Evolutionary conservation across 2,113 vertebrate genomes (phyloP), one percentile per base, ranked within the genome.

Genomic region (Steatornis caripensis): DNA sequence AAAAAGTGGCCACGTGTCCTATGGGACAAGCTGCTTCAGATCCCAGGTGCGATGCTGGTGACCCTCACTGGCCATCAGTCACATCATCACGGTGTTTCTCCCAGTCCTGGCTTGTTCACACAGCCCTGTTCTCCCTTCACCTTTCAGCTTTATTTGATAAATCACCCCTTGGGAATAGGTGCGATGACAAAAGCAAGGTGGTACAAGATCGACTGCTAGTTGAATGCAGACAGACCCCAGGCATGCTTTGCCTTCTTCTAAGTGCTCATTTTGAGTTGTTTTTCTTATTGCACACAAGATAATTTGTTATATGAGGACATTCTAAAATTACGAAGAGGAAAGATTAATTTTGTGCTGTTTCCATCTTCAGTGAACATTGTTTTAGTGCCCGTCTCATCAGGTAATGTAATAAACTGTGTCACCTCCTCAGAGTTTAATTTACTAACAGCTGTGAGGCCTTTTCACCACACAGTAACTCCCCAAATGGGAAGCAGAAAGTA

Each of bases 321-420:
- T 78, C 75, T 48, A 51, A 71, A 57, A 34, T 61, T 45, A 36
- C 21, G 15, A 54, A 74, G 48, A 68, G 20, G 23, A 87, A 75
- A 49, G 34, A 90, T 87, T 88, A 7, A 55, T 85, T 92, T 15
- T 55, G 34, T 71, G 36, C 51, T 21, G 21, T 55, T 87, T 58
- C 69, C 11, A 46, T 26, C 60, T 57, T 79, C 21, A 15, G 21
- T 23, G 41, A 80, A 78, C 3, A 1, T 46, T 10, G 26, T 62
- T 95, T 85, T 15, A 62, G 53, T 43, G 70, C 74, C 36, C 30
- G 1, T 78, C 91, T 89, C 54, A 49, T 37, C 4, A 4, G 27
- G 39, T 86, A 80, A 80, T 95, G 89, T 78, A 87, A 93, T 64
- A 90, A 90, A 96, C 53, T 76, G 51, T 89, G 74, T 87, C 94